A percentile compares a stretch with the other conserved stretches of the same genome.
These are phyloP conservation scores for Characodon lateralis DNA, from an alignment of 2,797 vertebrate genomes.

Conservation along the genomic window DNA sequence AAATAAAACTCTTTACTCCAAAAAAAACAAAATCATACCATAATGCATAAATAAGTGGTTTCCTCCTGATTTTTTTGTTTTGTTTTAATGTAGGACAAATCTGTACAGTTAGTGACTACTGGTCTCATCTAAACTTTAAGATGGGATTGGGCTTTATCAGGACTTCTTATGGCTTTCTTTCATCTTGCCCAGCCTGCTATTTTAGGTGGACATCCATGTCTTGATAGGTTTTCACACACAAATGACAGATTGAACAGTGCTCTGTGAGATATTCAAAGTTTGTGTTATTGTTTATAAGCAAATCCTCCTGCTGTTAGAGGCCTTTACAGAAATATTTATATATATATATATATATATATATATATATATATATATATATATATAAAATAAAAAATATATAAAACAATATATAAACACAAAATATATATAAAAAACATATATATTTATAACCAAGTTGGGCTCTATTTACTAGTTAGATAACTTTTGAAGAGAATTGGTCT, in stretches of 20 bases:
- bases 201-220: not conserved
- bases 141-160: not conserved
- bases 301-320: not conserved
- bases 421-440: no score
- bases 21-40: no score
- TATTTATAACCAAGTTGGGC: not conserved
- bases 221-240: not conserved
- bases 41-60: not conserved
- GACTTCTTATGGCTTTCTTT: not conserved
- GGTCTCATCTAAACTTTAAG: not conserved
- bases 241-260: not conserved
- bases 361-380: no score
- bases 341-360: no score
- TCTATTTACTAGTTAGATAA: not conserved
- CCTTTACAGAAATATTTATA: no score
- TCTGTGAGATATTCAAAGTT: not conserved
- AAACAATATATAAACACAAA: no score
- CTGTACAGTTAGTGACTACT: not conserved
- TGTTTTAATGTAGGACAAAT: not conserved
- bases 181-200: no score
- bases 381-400: no score
- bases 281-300: not conserved
- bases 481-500: not conserved
- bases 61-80: not conserved
- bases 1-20: constrained; percentile 15